Base-by-base conservation (phyloP, 2,113 vertebrate genomes). In the Lophotis ruficrista region DNA sequence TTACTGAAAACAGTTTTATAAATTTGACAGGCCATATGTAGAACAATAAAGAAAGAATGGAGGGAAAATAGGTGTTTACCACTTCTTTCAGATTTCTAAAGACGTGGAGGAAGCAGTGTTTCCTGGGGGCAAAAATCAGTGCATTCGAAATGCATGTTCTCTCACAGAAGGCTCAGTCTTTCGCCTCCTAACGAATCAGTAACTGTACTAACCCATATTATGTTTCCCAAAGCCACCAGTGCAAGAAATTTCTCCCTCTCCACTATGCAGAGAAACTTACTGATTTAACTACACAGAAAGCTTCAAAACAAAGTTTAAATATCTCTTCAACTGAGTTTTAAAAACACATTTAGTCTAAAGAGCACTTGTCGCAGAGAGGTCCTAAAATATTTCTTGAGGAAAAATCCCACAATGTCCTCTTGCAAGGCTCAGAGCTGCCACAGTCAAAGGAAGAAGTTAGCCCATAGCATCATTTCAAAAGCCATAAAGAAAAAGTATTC, bases 191-290 rank as follows among this genome's bases (percentile, higher is more conserved):
- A 62, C 2, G 2, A 73, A 94, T 51, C 58, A 84, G 7, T 64
- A 95, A 45, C 23, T 54, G 14, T 21, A 83, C 56, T 43, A 91
- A 83, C 25, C 18, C 22, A 60, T 8, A 83, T 17, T 33, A 31
- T 22, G 19, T 12, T 87, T 71, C 60, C 80, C 76, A 93, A 91
- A 94, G 76, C 37, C 37, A 95, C 3, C 35, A 43, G 20, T 20
- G 33, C 54, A 90, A 88, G 43, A 78, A 78, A 47, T 78, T 58
- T 56, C 51, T 64, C 16, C 25, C 8, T 28, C 18, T 57, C 7
- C 11, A 6, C 83, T 76, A 28, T 0, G 0, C 11, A 89, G 43
- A 51, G 22, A 17, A 60, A 22, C 6, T 35, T 84, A 41, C 0
- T 56, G 68, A 71, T 87, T 71, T 64, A 68, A 43, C 17, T 19